Base-by-base conservation (phyloP, 2,797 vertebrate genomes). In the Erethizon dorsatum region DNA sequence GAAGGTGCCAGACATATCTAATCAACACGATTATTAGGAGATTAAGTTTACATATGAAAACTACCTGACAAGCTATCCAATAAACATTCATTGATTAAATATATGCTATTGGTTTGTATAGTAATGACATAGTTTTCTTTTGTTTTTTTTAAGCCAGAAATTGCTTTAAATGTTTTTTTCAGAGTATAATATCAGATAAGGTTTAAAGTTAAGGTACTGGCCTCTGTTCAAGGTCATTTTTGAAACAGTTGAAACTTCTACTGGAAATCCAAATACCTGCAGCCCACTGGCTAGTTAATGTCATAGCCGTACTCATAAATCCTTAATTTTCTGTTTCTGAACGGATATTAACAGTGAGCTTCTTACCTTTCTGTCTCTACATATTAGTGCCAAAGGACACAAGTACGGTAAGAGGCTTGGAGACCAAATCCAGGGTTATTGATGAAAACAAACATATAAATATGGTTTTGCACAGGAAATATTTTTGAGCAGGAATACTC, bases 401-500 rank as follows among this genome's bases (percentile, higher is more conserved):
- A 0, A 61, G 17, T 65, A 65, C 65, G 50, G 5, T 12, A 31
- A 67, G 18, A 83, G 5, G 7, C 1, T 31, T 69, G 17, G 47
- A 14, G 22, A 80, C 31, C 22, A 41, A 69, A 92, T 79, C 26
- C 59, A 28, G 59, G 41, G 28, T 92, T 84, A 56, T 8, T 80
- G 26, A 92, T 61, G 24, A 89, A 96, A 95, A 73, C 56, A 91
- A 83, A 56, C 3, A 67, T 17, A 75, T 37, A 77, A 61, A 37
- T 90, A 69, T 37, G 45, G 18, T 15, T 95, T 33, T 14, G 31
- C 45, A 82, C 9, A 75, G 47, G 15, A n/a, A 37, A 65, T 2
- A 69, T 3, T 52, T 89, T 85, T 83, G 86, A 95, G 88, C 73
- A 97, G 41, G 22, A 95, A 97, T 96, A 93, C 12, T 96, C 87